A percentile compares a stretch with the other conserved stretches of the same genome.
phyloP scores from a whole-genome alignment of 2,888 invertebrate species.

The Ditula angustiorana region DNA sequence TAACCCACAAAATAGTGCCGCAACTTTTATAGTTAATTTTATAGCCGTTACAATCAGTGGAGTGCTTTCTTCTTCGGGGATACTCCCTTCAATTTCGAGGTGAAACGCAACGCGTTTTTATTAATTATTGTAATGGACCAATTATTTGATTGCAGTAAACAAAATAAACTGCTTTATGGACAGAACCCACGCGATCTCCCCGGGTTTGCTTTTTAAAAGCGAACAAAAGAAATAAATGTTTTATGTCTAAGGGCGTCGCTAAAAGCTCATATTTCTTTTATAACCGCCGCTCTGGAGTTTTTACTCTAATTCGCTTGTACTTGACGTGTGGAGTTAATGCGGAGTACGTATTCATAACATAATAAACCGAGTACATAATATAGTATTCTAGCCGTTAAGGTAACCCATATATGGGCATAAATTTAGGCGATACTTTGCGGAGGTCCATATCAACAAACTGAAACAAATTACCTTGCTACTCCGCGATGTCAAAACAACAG shows the following conservation, averaged over 20 bases:
- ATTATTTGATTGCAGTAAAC: constrained; percentile 17
- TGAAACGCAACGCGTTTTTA: neutral
- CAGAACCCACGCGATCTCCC: constrained; percentile 31
- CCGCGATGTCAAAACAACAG: no score
- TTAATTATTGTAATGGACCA: constrained; percentile 25
- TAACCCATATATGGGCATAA: no score
- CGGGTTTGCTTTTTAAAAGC: constrained; percentile 2
- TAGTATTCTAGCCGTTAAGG: no score
- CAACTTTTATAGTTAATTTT: no score
- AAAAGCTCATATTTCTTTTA: constrained; percentile 34
- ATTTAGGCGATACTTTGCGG: no score
- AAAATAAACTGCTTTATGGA: constrained; percentile 20
- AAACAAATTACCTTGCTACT: no score
- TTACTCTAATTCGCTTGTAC: constrained; percentile 15
- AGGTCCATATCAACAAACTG: no score
- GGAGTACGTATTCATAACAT: no score
- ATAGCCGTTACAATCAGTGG: no score
- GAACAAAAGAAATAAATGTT: constrained; percentile 35
- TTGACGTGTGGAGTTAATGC: neutral
- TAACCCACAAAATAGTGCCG: no score
- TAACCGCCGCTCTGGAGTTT: constrained; percentile 7
- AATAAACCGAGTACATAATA: no score
- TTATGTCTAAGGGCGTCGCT: constrained; percentile 25
- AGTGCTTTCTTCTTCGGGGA: neutral
- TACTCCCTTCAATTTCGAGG: neutral